phyloP scores from a whole-genome alignment of 2,888 invertebrate genomes.

The Cantharis rustica region DNA sequence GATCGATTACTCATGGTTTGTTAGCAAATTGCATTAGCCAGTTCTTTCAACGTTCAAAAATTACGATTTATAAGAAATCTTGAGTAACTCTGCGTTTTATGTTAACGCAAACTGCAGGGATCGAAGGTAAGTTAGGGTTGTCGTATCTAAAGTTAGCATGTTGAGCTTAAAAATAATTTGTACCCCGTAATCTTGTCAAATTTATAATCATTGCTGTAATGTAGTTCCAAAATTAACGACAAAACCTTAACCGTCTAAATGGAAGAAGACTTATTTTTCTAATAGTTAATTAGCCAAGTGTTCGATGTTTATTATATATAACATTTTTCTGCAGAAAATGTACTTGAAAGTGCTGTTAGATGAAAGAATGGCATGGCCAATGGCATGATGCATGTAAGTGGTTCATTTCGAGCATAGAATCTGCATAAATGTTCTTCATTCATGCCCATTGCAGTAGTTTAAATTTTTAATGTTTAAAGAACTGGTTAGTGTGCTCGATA shows the following conservation, averaged over 20 bases:
- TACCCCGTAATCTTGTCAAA: not conserved
- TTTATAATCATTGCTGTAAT: not conserved
- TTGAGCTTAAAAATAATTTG: constrained; percentile 1
- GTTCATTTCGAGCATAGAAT: not conserved
- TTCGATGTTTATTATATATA: not conserved
- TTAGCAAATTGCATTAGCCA: constrained; percentile 30
- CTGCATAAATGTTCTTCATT: not conserved
- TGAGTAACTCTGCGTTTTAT: constrained; percentile 27
- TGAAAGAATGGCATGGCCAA: not conserved
- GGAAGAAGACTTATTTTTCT: not conserved
- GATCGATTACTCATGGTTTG: constrained; percentile 50
- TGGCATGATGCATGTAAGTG: not conserved
- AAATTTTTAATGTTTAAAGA: not conserved
- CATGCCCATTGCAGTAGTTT: not conserved
- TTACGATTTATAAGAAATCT: not conserved
- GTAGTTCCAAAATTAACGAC: not conserved
- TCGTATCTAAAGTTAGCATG: constrained; percentile 13
- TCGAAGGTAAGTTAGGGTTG: constrained; percentile 32
- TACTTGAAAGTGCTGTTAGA: not conserved
- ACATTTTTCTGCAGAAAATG: not conserved
- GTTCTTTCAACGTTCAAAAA: constrained; percentile 36
- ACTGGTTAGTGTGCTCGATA: not conserved
- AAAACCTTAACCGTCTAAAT: not conserved
- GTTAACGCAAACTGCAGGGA: constrained; percentile 35
- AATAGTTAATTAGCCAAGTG: not conserved